phyloP scores from a whole-genome alignment of 1,140 invertebrate species.

The Calephelis virginiensis region DNA sequence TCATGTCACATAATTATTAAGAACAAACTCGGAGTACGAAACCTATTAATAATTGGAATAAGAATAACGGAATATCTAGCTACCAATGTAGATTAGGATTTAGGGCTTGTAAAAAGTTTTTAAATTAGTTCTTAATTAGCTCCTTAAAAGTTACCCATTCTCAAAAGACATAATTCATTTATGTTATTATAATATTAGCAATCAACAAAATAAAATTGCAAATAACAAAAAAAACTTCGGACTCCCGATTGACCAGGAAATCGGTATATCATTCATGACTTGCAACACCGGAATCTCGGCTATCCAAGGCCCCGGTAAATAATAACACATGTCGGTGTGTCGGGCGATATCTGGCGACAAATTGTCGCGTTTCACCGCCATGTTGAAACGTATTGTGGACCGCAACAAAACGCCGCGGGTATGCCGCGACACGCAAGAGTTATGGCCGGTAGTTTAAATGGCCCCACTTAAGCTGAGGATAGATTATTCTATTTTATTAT shows the following conservation, averaged over 20 bases:
- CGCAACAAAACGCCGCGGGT: constrained; percentile 43
- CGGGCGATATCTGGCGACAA: constrained; percentile 49
- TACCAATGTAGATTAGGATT: too few species aligned
- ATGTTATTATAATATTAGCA: too few species aligned
- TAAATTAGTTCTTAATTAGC: too few species aligned
- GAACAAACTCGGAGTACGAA: too few species aligned
- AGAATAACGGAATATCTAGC: too few species aligned
- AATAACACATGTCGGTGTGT: constrained; percentile 40
- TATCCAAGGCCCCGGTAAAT: constrained; percentile 31
- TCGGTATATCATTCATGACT: constrained; percentile 32
- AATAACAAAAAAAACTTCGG: background rate
- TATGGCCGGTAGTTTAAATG: constrained; percentile 35
- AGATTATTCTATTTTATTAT: constrained; percentile 18
- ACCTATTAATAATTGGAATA: too few species aligned
- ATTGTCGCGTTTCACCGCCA: constrained; percentile 47
- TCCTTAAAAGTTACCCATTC: too few species aligned
- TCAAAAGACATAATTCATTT: too few species aligned
- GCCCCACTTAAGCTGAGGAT: constrained; percentile 16
- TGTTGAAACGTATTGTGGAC: constrained; percentile 28
- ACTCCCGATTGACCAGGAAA: constrained; percentile 17
- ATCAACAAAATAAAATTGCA: too few species aligned
- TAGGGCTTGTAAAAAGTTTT: too few species aligned
- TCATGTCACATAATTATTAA: too few species aligned
- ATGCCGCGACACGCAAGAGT: constrained; percentile 41
- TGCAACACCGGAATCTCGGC: constrained; percentile 25